These are phyloP conservation scores for Phrixothrix hirtus DNA, from an alignment of 2,888 invertebrate genomes.

Conservation along the genomic window DNA sequence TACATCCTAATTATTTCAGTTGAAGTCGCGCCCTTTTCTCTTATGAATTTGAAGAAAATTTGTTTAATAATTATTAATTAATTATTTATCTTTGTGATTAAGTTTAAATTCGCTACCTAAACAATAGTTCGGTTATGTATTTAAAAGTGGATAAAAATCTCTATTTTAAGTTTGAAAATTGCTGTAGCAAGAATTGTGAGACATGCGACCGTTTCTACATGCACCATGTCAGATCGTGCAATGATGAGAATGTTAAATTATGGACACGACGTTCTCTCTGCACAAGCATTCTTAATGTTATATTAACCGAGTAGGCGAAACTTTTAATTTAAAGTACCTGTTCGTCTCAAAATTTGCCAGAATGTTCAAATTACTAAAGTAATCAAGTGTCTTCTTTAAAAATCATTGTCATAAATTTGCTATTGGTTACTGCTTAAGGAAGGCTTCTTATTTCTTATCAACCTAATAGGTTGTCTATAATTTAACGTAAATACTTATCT, in stretches of 20 bases:
- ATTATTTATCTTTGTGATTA: too few species aligned
- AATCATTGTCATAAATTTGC: too few species aligned
- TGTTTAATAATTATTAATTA: too few species aligned
- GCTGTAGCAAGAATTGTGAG: slow-evolving; percentile 11
- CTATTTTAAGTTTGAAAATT: slow-evolving; percentile 14
- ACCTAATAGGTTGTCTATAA: slow-evolving; percentile 11
- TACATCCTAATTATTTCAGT: too few species aligned
- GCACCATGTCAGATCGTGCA: slow-evolving; percentile 31
- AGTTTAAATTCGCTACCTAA: too few species aligned
- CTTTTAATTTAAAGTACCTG: slow-evolving; percentile 33
- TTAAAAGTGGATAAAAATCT: background rate
- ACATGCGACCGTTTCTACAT: slow-evolving; percentile 25
- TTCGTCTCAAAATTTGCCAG: too few species aligned
- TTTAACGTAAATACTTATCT: slow-evolving; percentile 30
- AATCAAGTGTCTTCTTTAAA: slow-evolving; percentile 8
- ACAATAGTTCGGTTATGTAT: background rate
- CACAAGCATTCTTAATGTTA: slow-evolving; percentile 34
- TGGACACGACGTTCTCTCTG: slow-evolving; percentile 30
- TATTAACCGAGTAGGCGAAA: slow-evolving; percentile 36
- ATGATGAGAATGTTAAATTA: slow-evolving; percentile 36
- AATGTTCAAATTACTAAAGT: background rate
- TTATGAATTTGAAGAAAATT: too few species aligned
- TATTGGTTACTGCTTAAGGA: background rate
- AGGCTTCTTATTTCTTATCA: slow-evolving; percentile 16
- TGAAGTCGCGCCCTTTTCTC: too few species aligned